Percentiles rank a stretch among this genome's conserved stretches.
Conservation (phyloP, 2,888 invertebrate species). For the Orthosia gothica region DNA sequence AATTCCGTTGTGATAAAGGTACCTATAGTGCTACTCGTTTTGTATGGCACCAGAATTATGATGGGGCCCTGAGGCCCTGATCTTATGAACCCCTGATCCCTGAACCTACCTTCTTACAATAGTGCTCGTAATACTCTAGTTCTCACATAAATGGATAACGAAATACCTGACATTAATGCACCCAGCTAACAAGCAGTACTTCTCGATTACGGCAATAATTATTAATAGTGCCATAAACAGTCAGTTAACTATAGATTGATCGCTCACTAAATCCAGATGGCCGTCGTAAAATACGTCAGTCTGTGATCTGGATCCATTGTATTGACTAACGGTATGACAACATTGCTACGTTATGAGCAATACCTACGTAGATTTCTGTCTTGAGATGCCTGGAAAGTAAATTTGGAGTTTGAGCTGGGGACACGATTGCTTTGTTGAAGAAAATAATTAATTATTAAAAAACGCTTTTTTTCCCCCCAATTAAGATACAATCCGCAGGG, state of each 20-base stretch:
- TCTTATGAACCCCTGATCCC: too few relatives aligned
- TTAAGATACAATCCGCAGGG: too few relatives aligned
- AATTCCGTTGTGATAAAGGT: too few relatives aligned
- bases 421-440: neutral
- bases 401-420: too few relatives aligned
- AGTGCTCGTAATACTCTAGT: too few relatives aligned
- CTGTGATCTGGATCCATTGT: constrained; percentile 67
- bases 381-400: neutral
- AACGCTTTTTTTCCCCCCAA: too few relatives aligned
- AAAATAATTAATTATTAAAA: too few relatives aligned
- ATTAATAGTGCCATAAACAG: constrained; percentile 71
- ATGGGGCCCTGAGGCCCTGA: too few relatives aligned
- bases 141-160: neutral
- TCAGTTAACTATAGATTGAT: constrained; percentile 70
- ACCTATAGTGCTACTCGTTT: too few relatives aligned
- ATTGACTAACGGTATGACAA: constrained; percentile 44
- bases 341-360: constrained; percentile 24
- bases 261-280: constrained; percentile 78
- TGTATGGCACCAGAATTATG: too few relatives aligned
- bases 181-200: constrained; percentile 35
- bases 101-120: too few relatives aligned
- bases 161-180: constrained; percentile 6
- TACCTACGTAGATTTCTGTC: constrained; percentile 12
- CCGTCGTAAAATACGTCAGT: constrained; percentile 76
- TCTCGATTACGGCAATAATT: constrained; percentile 46